phyloP scores from a whole-genome alignment of 2,797 vertebrate species.

The Fundulus diaphanus region DNA sequence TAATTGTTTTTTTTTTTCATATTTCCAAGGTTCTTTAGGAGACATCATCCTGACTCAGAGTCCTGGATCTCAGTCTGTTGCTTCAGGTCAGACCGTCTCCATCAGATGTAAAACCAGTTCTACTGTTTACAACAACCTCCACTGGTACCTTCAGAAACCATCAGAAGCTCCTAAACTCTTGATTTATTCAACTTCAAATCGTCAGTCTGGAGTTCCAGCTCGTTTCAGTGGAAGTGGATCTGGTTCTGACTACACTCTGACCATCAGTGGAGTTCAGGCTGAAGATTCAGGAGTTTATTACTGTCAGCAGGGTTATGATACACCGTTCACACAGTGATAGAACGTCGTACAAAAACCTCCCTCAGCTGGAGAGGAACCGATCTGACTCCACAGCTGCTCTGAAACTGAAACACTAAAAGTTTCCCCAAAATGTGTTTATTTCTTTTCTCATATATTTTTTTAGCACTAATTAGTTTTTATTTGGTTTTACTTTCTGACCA shows the following conservation, averaged over 20 bases:
- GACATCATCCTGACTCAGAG: slow-evolving; percentile 1
- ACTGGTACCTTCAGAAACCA: slow-evolving; percentile 10
- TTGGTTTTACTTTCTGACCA: no score
- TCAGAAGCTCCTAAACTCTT: slow-evolving; percentile 1
- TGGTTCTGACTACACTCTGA: not conserved
- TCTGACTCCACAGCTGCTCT: not conserved
- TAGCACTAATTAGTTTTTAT: no score
- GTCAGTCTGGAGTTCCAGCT: not conserved
- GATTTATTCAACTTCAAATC: not conserved
- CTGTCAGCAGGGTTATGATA: not conserved
- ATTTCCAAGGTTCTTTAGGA: slow-evolving; percentile 1
- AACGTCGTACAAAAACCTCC: slow-evolving; percentile 14
- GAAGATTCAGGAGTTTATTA: slow-evolving; percentile 12
- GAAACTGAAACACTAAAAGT: no score
- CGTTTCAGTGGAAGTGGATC: slow-evolving; percentile 3
- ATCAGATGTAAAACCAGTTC: not conserved
- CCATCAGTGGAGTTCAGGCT: slow-evolving; percentile 14
- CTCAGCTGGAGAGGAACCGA: not conserved
- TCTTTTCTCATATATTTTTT: no score
- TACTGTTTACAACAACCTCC: fast-evolving
- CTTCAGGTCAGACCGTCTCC: not conserved
- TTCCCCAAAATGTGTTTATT: no score
- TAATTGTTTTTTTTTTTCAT: not conserved
- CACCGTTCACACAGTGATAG: not conserved
- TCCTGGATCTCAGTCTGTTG: slow-evolving; percentile 4